These are phyloP conservation scores for Oceanodroma leucorhoa DNA, from an alignment of 2,797 vertebrate species.

Conservation along the genomic window DNA sequence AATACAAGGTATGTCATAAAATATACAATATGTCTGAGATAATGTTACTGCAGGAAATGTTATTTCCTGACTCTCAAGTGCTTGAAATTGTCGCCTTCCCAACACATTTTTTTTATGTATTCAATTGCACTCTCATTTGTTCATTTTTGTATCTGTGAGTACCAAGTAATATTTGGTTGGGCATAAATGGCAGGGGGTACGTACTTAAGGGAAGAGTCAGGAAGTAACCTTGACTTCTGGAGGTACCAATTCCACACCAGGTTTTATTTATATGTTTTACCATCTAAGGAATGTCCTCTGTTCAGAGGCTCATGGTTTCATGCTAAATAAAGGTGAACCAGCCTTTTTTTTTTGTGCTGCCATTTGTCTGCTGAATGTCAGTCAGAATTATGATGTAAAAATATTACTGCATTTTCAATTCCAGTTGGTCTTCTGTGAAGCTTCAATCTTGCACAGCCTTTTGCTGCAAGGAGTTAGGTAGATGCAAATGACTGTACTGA, in stretches of 20 bases:
- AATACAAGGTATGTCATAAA: constrained; percentile 1
- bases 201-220: neutral
- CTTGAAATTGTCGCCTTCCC: neutral
- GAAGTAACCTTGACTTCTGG: neutral
- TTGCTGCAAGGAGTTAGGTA: neutral
- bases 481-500: neutral
- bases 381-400: neutral
- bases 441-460: neutral
- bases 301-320: neutral
- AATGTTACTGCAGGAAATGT: constrained; percentile 25
- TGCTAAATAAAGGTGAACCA: neutral
- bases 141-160: neutral
- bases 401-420: neutral
- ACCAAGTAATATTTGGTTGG: neutral
- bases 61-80: neutral
- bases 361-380: neutral
- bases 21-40: neutral
- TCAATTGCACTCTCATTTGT: neutral
- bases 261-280: neutral
- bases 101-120: neutral
- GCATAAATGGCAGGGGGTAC: neutral
- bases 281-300: neutral
- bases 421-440: neutral
- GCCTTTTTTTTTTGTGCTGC: neutral
- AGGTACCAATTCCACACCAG: neutral